phyloP scores from a whole-genome alignment of 2,797 vertebrate species.

The Coranthus polyacanthus region DNA sequence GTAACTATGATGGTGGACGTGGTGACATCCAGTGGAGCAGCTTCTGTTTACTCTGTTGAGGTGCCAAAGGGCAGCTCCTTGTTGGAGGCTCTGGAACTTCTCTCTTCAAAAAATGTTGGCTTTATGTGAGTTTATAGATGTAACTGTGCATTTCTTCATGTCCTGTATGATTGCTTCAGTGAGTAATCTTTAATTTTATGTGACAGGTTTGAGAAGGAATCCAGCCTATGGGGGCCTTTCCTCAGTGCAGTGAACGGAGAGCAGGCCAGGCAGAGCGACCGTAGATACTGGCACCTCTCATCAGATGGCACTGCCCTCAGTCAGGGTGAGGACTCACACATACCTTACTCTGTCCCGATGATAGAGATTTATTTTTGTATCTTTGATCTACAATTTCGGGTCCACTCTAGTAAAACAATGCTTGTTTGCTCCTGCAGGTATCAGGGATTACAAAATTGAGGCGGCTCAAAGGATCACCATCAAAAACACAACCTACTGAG shows the following conservation, averaged over 20 bases:
- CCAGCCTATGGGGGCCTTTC: constrained; percentile 89
- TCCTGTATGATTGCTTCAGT: neutral
- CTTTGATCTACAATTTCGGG: constrained; percentile 3
- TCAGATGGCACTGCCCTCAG: constrained; percentile 76
- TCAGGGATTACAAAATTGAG: constrained; percentile 88
- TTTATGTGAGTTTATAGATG: constrained; percentile 79
- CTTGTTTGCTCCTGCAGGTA: constrained; percentile 79
- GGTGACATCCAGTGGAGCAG: constrained; percentile 58
- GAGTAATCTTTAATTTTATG: constrained; percentile 6
- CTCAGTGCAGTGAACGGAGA: constrained; percentile 88
- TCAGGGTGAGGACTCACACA: constrained; percentile 78
- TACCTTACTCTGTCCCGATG: neutral
- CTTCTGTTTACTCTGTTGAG: constrained; percentile 69
- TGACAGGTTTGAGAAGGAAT: constrained; percentile 87
- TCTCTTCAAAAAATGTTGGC: constrained; percentile 52
- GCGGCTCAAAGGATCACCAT: constrained; percentile 85
- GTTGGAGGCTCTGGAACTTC: constrained; percentile 82
- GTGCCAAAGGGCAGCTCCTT: constrained; percentile 81
- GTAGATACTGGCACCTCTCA: constrained; percentile 90
- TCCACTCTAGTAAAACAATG: constrained; percentile 1
- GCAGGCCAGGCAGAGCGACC: constrained; percentile 80
- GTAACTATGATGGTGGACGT: constrained; percentile 80
- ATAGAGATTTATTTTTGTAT: neutral
- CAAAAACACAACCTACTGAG: constrained; percentile 84
- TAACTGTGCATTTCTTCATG: neutral